Conservation (phyloP, 2,797 vertebrate genomes). For the Sebastes baramenuke region DNA sequence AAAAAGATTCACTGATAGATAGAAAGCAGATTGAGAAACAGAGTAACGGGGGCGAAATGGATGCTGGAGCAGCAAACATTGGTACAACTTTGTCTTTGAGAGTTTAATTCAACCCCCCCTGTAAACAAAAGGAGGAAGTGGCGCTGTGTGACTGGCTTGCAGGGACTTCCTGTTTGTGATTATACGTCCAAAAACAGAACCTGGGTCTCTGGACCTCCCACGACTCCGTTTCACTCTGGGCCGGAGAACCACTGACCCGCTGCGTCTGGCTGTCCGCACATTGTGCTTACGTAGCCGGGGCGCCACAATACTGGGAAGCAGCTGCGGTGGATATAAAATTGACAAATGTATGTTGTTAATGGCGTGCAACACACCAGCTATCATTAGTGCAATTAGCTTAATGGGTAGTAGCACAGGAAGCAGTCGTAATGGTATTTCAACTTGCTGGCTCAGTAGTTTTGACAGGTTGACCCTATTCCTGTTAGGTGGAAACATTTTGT, state of each 20-base stretch:
- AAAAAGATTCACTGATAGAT: neutral
- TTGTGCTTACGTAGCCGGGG: conserved; percentile 63
- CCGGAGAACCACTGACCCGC: conserved; percentile 57
- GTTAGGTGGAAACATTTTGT: neutral
- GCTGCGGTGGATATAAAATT: conserved; percentile 74
- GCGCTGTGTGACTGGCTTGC: conserved; percentile 79
- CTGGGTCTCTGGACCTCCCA: conserved; percentile 75
- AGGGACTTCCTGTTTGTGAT: conserved; percentile 87
- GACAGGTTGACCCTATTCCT: neutral
- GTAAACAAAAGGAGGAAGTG: conserved; percentile 87
- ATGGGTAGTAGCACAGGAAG: conserved; percentile 37
- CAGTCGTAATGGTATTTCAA: conserved; percentile 17
- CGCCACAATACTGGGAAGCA: conserved; percentile 85
- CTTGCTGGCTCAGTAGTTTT: neutral
- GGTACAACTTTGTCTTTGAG: conserved; percentile 60
- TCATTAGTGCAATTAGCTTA: conserved; percentile 55
- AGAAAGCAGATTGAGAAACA: neutral
- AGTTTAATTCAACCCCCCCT: conserved; percentile 64
- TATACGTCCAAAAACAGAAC: conserved; percentile 82
- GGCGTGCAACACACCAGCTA: conserved; percentile 27
- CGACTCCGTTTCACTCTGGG: conserved; percentile 41
- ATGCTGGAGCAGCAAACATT: conserved; percentile 31
- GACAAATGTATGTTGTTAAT: conserved; percentile 55
- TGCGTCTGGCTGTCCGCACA: conserved; percentile 68
- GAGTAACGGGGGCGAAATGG: neutral